These are phyloP conservation scores for Strix occidentalis DNA, from an alignment of 2,797 vertebrate genomes.

Conservation along the genomic window DNA sequence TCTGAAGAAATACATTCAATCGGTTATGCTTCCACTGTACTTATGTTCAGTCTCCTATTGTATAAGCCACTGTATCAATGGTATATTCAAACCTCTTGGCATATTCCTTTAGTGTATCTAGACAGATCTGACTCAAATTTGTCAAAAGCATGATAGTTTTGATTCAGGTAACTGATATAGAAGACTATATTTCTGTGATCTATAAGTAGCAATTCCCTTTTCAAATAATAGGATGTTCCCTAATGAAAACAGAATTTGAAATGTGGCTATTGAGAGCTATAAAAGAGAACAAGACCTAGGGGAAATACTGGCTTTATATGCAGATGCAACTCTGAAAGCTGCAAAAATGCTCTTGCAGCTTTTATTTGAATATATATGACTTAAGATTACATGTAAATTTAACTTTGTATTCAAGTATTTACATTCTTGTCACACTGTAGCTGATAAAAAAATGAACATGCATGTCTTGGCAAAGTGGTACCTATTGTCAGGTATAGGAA, in stretches of 20 bases:
- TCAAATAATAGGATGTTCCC: neutral
- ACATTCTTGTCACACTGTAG: neutral
- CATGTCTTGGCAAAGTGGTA: neutral
- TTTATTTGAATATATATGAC: neutral
- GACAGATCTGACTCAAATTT: neutral
- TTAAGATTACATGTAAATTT: neutral
- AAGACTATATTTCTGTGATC: neutral
- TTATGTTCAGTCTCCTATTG: neutral
- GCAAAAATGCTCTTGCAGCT: neutral
- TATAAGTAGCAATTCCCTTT: neutral
- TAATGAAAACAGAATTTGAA: constrained; percentile 42
- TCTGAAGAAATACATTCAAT: neutral
- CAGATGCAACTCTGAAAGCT: constrained; percentile 5
- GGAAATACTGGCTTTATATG: neutral
- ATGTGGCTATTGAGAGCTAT: neutral
- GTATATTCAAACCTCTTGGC: neutral
- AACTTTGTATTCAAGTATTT: neutral
- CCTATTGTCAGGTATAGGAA: neutral
- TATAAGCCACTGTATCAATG: neutral
- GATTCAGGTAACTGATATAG: neutral
- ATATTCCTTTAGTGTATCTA: neutral
- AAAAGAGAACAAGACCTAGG: neutral
- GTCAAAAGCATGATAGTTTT: neutral
- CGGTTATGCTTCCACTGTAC: neutral
- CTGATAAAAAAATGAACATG: neutral